Conservation (phyloP, 1,140 invertebrate species). For the Gryllus bimaculatus region DNA sequence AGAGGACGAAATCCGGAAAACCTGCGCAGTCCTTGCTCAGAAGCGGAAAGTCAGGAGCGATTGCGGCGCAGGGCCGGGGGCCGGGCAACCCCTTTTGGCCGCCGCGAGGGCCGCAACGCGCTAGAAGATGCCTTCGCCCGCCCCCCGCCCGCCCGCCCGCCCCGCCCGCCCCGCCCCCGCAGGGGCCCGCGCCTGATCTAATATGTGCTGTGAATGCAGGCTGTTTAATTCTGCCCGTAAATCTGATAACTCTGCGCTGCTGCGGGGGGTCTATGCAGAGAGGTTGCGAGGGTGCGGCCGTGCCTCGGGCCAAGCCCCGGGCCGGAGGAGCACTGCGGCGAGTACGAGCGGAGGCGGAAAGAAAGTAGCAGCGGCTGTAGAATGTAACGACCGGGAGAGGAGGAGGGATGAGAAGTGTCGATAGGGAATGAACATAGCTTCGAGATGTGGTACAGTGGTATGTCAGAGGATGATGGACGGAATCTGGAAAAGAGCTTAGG, state of each 20-base stretch:
- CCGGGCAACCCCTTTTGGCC: too few species aligned
- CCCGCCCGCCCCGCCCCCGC: too few species aligned
- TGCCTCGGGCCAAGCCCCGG: background rate
- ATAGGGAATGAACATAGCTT: background rate
- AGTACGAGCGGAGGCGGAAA: background rate
- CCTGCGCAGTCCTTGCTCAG: too few species aligned
- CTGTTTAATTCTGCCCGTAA: conserved; percentile 3
- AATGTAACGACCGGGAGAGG: background rate
- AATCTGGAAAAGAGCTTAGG: too few species aligned
- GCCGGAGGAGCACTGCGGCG: background rate
- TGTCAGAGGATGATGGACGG: background rate
- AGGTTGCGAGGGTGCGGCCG: background rate
- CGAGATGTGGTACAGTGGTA: background rate
- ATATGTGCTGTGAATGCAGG: conserved; percentile 3
- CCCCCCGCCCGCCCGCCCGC: too few species aligned
- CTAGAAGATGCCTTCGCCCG: background rate
- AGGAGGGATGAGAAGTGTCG: background rate
- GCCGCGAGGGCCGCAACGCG: too few species aligned
- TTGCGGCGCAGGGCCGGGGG: too few species aligned
- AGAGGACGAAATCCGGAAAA: too few species aligned
- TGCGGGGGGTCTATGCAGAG: background rate
- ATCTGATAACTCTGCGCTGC: background rate
- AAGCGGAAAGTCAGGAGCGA: too few species aligned
- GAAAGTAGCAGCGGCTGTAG: background rate
- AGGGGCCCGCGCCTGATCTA: background rate